Evolutionary conservation across 2,888 invertebrate species (phyloP).

Genomic region (Lutraria lutraria): DNA sequence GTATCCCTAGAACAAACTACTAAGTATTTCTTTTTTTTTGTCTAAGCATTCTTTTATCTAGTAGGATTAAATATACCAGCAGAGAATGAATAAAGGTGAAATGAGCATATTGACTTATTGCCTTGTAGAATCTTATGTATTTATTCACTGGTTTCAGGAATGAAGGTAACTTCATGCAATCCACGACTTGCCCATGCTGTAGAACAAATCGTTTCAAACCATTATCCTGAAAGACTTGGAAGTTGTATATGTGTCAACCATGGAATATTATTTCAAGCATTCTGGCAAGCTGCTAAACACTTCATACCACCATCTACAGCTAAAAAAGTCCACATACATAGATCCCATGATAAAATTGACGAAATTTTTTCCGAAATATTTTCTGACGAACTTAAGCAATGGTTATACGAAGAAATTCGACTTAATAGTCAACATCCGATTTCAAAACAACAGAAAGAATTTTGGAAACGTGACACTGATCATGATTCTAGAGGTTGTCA

Average conservation of each 20-base stretch:
- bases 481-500: conserved; percentile 85
- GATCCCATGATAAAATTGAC: conserved; percentile 80
- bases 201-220: conserved; percentile 82
- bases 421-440: conserved; percentile 82
- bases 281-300: conserved; percentile 85
- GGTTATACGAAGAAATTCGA: conserved; percentile 84
- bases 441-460: conserved; percentile 77
- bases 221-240: conserved; percentile 86
- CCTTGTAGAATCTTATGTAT: background rate
- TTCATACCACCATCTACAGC: conserved; percentile 83
- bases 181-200: conserved; percentile 84
- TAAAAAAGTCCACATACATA: conserved; percentile 81
- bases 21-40: too few relatives aligned
- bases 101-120: too few relatives aligned
- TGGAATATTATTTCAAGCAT: conserved; percentile 84
- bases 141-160: conserved; percentile 75
- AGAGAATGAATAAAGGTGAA: too few relatives aligned
- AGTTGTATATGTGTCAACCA: conserved; percentile 84
- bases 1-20: too few relatives aligned
- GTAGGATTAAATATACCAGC: too few relatives aligned
- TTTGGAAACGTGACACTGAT: conserved; percentile 77
- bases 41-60: too few relatives aligned
- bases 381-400: conserved; percentile 80
- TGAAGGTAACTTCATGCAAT: conserved; percentile 84
- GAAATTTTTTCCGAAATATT: conserved; percentile 81